These are phyloP conservation scores for Chaetodon trifascialis DNA, from an alignment of 2,113 vertebrate species.

Conservation along the genomic window DNA sequence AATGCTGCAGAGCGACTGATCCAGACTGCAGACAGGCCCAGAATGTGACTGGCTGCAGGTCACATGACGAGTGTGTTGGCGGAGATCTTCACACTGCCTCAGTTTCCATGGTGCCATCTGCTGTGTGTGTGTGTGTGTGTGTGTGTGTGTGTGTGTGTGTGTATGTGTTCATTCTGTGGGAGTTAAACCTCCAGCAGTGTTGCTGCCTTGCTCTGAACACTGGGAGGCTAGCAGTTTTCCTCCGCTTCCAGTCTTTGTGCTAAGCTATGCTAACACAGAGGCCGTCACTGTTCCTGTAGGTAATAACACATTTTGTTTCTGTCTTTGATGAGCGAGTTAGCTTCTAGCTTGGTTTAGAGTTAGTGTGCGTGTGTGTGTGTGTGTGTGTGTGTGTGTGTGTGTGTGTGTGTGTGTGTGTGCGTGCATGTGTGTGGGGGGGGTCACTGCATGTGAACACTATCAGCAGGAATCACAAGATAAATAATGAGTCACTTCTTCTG, in stretches of 20 bases:
- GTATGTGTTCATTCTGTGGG: background rate
- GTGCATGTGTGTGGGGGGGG: no score
- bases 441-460: no score
- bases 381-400: no score
- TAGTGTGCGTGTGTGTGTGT: background rate
- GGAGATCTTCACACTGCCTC: conserved; percentile 15
- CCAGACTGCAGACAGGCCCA: background rate
- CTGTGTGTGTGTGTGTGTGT: conserved; percentile 1
- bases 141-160: background rate
- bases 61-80: conserved; percentile 21
- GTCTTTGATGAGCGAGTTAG: background rate
- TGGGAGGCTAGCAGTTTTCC: background rate
- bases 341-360: background rate
- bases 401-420: no score
- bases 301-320: no score
- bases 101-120: conserved; percentile 45
- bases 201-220: background rate
- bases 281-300: no score
- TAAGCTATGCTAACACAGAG: conserved; percentile 4
- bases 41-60: conserved; percentile 4
- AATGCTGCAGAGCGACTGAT: no score
- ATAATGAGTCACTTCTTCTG: no score
- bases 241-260: background rate
- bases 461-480: no score
- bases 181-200: background rate